phyloP scores from a whole-genome alignment of 1,140 invertebrate species.

The Subanguina moxae region DNA sequence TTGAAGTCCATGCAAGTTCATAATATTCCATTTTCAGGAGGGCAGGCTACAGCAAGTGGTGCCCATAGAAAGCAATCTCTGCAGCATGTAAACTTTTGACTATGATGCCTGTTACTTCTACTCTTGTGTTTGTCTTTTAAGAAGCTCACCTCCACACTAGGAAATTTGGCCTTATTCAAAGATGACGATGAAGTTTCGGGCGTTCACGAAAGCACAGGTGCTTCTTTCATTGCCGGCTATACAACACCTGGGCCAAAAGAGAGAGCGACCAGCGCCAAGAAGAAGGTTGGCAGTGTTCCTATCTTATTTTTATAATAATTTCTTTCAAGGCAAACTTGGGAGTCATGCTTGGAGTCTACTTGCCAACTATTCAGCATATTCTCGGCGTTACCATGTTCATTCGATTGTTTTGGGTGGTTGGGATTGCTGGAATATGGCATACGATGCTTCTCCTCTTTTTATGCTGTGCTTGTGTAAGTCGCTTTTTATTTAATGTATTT shows the following conservation, averaged over 20 bases:
- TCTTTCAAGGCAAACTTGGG: conserved; percentile 54
- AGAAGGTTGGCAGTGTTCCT: conserved; percentile 37
- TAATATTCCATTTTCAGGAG: too few relatives aligned
- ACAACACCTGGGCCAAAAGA: conserved; percentile 57
- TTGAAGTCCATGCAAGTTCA: too few relatives aligned
- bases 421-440: conserved; percentile 47
- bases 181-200: conserved; percentile 42
- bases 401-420: conserved; percentile 57
- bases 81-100: conserved; percentile 9
- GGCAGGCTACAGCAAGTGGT: too few relatives aligned
- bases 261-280: conserved; percentile 55
- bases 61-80: conserved; percentile 26
- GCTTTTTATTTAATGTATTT: too few relatives aligned
- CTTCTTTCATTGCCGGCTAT: conserved; percentile 51
- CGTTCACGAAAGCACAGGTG: background rate
- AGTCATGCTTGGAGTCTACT: conserved; percentile 58
- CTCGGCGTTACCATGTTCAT: conserved; percentile 59
- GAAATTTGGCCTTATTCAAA: conserved; percentile 54
- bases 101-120: background rate
- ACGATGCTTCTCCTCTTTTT: conserved; percentile 47
- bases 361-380: conserved; percentile 59
- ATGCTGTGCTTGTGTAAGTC: conserved; percentile 54
- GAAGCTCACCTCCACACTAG: conserved; percentile 47
- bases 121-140: conserved; percentile 7
- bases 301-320: background rate